Evolutionary conservation across 2,888 invertebrate species (phyloP), one percentile per base, ranked within the genome.

Genomic region (Patella pellucida): DNA sequence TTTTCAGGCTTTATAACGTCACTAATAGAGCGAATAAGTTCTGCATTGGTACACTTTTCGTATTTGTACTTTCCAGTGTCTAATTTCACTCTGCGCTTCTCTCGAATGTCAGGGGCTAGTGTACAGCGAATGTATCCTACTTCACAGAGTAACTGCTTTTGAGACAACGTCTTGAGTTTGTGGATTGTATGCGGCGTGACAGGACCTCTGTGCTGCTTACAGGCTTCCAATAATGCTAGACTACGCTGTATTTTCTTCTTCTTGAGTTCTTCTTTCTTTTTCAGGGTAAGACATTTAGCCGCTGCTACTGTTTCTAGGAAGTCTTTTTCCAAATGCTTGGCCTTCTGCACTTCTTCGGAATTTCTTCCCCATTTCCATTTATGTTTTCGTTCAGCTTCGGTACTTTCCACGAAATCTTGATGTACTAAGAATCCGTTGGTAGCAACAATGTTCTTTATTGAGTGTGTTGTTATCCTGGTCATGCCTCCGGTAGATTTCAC

Each of bases 221-320:
- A 62, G 1, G 62, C 23, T 19, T 62, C 62, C 12, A 62, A 12
- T 14, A 62, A 7, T 62, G n/a, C 19, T n/a, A 62, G 19, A 62
- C n/a, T 19, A 11, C 62, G 19, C 19, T 62, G n/a, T 2, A 14
- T 62, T 62, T 62, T 62, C 23, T 62, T 62, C n/a, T n/a, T 62
- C 62, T 62, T 62, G 23, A 62, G 62, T 62, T 62, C 62, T 62
- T 62, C 62, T 12, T n/a, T 62, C 62, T 62, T 62, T 62, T 62
- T 62, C 19, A 62, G n/a, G 3, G 62, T 23, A 62, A 62, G 62
- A 19, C n/a, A 9, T n/a, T 62, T 62, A n/a, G 62, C 62, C 16
- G 62, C 62, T 9, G n/a, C 62, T 19, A 62, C 62, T 62, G 62
- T 62, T 23, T 62, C n/a, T 11, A 62, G 62, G 11, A 62, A 62